Percentiles rank a stretch among this genome's conserved stretches.
Conservation (phyloP, 1,140 invertebrate species). For the Caligus rogercresseyi region DNA sequence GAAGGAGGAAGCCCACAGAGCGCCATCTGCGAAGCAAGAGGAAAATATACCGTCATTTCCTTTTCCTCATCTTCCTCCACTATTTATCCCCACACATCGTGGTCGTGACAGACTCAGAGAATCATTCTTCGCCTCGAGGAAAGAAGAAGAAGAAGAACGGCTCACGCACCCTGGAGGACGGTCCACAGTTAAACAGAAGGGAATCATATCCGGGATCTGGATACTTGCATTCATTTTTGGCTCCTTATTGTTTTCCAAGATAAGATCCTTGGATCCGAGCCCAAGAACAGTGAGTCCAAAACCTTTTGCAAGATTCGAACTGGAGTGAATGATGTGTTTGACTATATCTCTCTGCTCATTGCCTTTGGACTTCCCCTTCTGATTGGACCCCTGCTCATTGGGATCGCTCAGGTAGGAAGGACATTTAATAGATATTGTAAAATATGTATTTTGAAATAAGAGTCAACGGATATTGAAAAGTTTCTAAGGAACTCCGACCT, state of each 20-base stretch:
- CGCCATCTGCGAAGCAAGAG: too few species aligned
- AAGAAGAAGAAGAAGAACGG: neutral
- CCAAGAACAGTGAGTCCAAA: neutral
- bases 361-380: conserved; percentile 3
- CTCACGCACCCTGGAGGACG: conserved; percentile 2
- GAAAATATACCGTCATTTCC: too few species aligned
- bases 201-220: conserved; percentile 3
- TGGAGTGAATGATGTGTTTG: conserved; percentile 8
- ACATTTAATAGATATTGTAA: too few species aligned
- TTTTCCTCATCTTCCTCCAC: neutral
- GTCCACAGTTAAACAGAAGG: conserved; percentile 10
- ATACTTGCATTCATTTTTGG: conserved; percentile 3
- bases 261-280: conserved; percentile 1
- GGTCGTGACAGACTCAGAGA: neutral
- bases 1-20: too few species aligned
- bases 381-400: conserved; percentile 12
- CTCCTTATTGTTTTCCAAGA: conserved; percentile 4
- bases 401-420: conserved; percentile 7
- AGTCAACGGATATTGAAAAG: too few species aligned
- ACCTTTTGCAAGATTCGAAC: conserved; percentile 3
- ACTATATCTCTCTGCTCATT: conserved; percentile 8
- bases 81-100: too few species aligned
- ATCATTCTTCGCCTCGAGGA: too few species aligned
- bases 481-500: too few species aligned
- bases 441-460: too few species aligned